These are phyloP conservation scores for Xanthia icteritia DNA, from an alignment of 2,888 invertebrate genomes.

Conservation along the genomic window DNA sequence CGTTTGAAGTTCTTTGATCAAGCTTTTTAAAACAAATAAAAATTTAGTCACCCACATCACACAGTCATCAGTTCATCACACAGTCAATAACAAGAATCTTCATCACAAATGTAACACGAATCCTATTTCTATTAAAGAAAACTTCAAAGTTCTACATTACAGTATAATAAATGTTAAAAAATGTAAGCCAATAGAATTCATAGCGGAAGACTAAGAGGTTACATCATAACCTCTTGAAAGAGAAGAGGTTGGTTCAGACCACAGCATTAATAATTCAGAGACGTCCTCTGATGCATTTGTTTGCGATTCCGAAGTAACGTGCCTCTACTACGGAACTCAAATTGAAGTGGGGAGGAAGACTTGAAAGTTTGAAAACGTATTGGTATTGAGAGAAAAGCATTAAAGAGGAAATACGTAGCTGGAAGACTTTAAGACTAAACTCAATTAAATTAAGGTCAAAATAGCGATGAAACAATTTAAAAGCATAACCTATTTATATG, in stretches of 20 bases:
- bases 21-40: background rate
- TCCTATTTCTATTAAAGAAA: constrained; percentile 7
- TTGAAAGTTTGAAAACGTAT: constrained; percentile 36
- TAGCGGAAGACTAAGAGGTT: constrained; percentile 62
- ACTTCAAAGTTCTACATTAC: constrained; percentile 14
- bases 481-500: background rate
- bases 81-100: background rate
- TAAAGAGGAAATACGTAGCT: constrained; percentile 5
- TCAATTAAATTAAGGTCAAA: background rate
- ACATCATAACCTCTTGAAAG: constrained; percentile 73
- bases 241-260: constrained; percentile 62
- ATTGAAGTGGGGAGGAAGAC: constrained; percentile 21
- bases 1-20: background rate
- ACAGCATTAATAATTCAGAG: constrained; percentile 81
- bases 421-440: background rate
- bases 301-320: constrained; percentile 69
- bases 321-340: constrained; percentile 59
- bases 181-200: constrained; percentile 56
- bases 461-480: background rate
- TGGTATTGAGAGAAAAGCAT: constrained; percentile 26
- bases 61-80: no score
- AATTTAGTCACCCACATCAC: background rate
- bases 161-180: constrained; percentile 47
- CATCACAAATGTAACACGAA: background rate
- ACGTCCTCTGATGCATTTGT: constrained; percentile 77